phyloP scores from a whole-genome alignment of 2,888 invertebrate genomes.

The Anthoptus insignis region DNA sequence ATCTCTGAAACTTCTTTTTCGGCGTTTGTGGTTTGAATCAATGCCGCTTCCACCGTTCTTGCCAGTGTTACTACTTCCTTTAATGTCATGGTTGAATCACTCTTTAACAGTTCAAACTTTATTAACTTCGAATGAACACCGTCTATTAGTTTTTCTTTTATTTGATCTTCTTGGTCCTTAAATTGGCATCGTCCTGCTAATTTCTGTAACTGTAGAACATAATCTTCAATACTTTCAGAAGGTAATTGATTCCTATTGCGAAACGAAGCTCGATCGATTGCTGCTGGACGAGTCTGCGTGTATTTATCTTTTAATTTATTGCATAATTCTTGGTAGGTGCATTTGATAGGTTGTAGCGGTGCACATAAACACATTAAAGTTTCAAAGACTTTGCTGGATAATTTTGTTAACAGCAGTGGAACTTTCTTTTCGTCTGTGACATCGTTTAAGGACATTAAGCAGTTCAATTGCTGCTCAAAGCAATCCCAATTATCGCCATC shows the following conservation, averaged over 20 bases:
- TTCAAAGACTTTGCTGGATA: background rate
- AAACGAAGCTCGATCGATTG: slow-evolving; percentile 9
- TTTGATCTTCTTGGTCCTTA: slow-evolving; percentile 10
- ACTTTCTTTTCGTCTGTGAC: background rate
- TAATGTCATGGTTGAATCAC: background rate
- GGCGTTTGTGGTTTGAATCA: background rate
- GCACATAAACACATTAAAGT: background rate
- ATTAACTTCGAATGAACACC: background rate
- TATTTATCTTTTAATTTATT: background rate
- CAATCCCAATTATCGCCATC: background rate
- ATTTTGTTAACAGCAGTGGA: background rate
- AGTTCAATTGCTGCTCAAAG: background rate
- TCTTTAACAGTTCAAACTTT: slow-evolving; percentile 18
- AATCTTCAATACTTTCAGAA: background rate
- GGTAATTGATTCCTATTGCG: slow-evolving; percentile 1
- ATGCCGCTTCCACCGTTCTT: slow-evolving; percentile 14
- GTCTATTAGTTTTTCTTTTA: slow-evolving; percentile 13
- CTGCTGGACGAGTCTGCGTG: background rate
- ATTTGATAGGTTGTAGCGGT: background rate
- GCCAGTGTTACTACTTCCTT: background rate
- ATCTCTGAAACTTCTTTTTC: background rate
- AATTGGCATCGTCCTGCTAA: background rate
- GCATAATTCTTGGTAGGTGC: background rate
- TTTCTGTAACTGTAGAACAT: background rate
- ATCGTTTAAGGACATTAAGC: background rate